phyloP scores from a whole-genome alignment of 2,888 invertebrate species.

The Drosophila stalkeri region DNA sequence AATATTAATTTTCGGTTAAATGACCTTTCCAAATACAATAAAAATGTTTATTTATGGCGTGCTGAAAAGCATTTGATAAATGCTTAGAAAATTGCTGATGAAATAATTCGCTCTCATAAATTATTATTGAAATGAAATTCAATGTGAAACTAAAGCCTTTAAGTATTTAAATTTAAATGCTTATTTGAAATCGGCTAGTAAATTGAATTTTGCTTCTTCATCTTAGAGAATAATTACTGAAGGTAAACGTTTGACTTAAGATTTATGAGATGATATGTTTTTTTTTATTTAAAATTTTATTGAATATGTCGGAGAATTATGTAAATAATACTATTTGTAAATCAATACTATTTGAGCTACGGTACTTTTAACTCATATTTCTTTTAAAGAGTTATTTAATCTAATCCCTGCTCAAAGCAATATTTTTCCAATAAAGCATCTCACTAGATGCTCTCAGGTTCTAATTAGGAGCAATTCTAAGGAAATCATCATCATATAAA shows the following conservation, averaged over 20 bases:
- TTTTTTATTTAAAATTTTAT: too few relatives aligned
- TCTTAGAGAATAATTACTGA: too few relatives aligned
- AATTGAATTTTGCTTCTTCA: not conserved
- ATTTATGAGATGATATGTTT: too few relatives aligned
- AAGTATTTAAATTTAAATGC: not conserved
- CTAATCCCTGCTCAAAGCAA: not conserved
- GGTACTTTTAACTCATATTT: too few relatives aligned
- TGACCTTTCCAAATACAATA: not conserved
- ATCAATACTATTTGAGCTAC: too few relatives aligned
- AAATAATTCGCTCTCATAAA: not conserved
- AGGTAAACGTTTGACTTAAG: too few relatives aligned
- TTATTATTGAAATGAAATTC: not conserved
- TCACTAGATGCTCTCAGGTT: not conserved
- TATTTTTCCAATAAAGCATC: not conserved
- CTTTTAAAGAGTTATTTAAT: too few relatives aligned
- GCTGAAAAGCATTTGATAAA: not conserved
- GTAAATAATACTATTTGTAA: too few relatives aligned
- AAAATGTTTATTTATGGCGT: not conserved
- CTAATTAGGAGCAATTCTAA: not conserved
- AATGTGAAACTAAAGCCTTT: not conserved
- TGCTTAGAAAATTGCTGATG: not conserved
- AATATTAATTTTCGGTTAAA: conserved; percentile 31
- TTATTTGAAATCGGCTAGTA: not conserved
- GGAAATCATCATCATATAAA: conserved; percentile 16
- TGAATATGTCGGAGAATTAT: too few relatives aligned